Evolutionary conservation across 1,140 invertebrate species (phyloP), one percentile per base, ranked within the genome.

Genomic region (Zaprionus kolodkinae): DNA sequence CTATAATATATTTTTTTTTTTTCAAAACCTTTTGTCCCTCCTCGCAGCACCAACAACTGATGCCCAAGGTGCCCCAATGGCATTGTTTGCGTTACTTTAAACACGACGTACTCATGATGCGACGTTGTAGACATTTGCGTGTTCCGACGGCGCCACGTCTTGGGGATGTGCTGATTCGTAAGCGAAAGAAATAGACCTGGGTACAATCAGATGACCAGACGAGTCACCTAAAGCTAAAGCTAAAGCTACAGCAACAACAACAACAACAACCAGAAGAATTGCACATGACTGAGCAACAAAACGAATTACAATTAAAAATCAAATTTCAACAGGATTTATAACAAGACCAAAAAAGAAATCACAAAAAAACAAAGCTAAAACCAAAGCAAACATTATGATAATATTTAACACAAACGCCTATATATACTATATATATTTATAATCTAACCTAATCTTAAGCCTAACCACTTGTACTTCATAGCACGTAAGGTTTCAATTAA

Each of bases 81-180:
- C 96, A 97, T 89, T 97, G 96, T 92, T 93, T 96, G 81, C 94
- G 96, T 67, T 96, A 96, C 91, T 94, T 96, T 66, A 96, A 96
- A 81, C 96, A 96, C 76, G 96, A 96, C 77, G 81, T 92, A 17
- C 66, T 92, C 33, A 92, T 96, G 59, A 95, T 96, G 66, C 94
- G 96, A 62, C 94, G 95, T 61, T 97, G 96, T 93, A 94, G 94
- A 62, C 91, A 92, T 55, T 77, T 92, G 63, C 77, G 90, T 52
- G 91, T 92, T 25, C 91, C 91, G 1, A 92, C 87, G 50, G 87
- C 91, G 33, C 91, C 91, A 13, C 83, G 91, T 33, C 77, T 88
- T 17, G 91, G 91, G 13, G 91, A 92, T 80, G 87, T 88, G 9
- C 70, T 90, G 9, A 90, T 86, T 54, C 86, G 85, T 21, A 89